A percentile compares a stretch with the other conserved stretches of the same genome.
phyloP scores from a whole-genome alignment of 2,113 vertebrate species.

The Smithornis capensis region DNA sequence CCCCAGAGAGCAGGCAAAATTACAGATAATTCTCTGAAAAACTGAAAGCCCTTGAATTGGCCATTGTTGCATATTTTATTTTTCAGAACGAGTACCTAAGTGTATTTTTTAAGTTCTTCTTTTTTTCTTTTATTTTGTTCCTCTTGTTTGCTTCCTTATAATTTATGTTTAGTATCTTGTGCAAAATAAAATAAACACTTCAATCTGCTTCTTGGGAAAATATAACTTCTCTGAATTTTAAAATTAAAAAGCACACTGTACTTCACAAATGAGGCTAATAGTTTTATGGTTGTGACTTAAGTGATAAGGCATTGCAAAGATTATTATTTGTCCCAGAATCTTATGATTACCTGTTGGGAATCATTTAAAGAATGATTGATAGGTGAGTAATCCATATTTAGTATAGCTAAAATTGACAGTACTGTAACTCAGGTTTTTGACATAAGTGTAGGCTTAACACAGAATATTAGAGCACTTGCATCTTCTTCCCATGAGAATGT shows the following conservation, averaged over 20 bases:
- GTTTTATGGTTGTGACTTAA: not conserved
- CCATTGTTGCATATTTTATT: not conserved
- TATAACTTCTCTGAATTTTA: not conserved
- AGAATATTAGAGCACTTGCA: too few species aligned
- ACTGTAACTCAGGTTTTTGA: too few species aligned
- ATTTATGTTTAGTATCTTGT: not conserved
- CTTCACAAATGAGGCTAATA: not conserved
- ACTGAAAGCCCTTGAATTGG: not conserved
- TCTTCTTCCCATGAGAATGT: too few species aligned
- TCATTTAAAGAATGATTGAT: too few species aligned
- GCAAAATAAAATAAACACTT: not conserved
- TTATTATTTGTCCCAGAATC: not conserved
- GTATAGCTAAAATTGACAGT: too few species aligned
- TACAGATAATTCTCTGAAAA: not conserved
- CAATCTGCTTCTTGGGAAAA: not conserved
- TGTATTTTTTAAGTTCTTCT: not conserved
- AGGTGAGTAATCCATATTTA: too few species aligned
- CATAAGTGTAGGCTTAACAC: too few species aligned
- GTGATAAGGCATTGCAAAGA: not conserved
- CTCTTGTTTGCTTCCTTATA: not conserved
- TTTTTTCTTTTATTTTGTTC: not conserved
- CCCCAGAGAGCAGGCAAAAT: not conserved
- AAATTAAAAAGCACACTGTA: not conserved
- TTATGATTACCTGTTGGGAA: too few species aligned
- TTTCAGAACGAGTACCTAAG: not conserved